phyloP scores from a whole-genome alignment of 2,888 invertebrate genomes.

The Petrolisthes manimaculis region DNA sequence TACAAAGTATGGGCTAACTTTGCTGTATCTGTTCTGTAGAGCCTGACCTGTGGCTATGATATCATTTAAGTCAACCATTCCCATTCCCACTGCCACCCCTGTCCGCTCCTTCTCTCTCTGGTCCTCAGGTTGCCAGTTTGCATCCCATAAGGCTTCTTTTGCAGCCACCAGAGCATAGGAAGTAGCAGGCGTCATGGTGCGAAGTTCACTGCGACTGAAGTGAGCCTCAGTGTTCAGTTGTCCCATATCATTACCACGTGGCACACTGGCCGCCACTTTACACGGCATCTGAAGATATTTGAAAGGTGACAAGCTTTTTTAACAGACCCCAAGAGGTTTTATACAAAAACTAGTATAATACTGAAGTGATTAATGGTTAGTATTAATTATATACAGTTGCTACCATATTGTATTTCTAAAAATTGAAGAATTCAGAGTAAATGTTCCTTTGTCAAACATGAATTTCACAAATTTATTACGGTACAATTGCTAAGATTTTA shows the following conservation, averaged over 20 bases:
- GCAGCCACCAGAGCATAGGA: slow-evolving; percentile 59
- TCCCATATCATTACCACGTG: slow-evolving; percentile 50
- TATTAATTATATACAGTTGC: too few relatives aligned
- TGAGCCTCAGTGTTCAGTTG: slow-evolving; percentile 46
- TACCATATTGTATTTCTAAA: too few relatives aligned
- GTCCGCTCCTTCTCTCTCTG: slow-evolving; percentile 43
- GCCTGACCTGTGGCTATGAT: slow-evolving; percentile 50
- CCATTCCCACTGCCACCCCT: slow-evolving; percentile 66
- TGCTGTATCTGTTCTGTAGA: slow-evolving; percentile 48
- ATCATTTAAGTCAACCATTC: slow-evolving; percentile 65
- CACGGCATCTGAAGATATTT: slow-evolving; percentile 51
- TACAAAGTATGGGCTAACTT: slow-evolving; percentile 63
- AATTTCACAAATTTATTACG: too few relatives aligned
- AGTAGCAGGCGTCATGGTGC: slow-evolving; percentile 58
- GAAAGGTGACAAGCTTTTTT: not conserved
- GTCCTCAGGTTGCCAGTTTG: slow-evolving; percentile 39
- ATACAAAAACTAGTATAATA: too few relatives aligned
- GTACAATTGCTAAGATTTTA: too few relatives aligned
- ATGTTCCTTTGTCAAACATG: too few relatives aligned
- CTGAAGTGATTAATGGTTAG: too few relatives aligned
- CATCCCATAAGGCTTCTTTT: slow-evolving; percentile 54
- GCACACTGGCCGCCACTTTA: slow-evolving; percentile 55
- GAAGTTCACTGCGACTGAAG: slow-evolving; percentile 50
- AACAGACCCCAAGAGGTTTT: too few relatives aligned
- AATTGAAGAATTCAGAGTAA: too few relatives aligned